These are phyloP conservation scores for Drosophila neocordata DNA, from an alignment of 1,140 invertebrate genomes.

Conservation along the genomic window DNA sequence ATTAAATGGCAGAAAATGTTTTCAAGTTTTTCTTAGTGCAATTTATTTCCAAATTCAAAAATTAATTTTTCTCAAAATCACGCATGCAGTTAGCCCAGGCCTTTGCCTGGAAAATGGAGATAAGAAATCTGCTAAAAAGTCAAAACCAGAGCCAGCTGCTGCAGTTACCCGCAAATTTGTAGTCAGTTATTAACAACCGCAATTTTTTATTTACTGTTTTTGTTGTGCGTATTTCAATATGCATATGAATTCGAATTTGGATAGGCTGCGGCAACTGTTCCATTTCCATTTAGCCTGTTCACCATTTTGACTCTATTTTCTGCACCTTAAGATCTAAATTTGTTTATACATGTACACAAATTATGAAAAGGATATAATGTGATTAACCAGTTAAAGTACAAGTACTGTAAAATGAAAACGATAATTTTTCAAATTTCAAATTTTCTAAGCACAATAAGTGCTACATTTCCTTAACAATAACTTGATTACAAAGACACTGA, in stretches of 20 bases:
- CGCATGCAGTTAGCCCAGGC: conserved; percentile 56
- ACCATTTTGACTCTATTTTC: conserved; percentile 50
- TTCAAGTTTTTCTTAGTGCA: neutral
- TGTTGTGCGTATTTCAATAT: conserved; percentile 30
- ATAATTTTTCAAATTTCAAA: no score
- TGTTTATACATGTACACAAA: conserved; percentile 12
- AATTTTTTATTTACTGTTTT: conserved; percentile 60
- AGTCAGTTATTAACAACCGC: conserved; percentile 70
- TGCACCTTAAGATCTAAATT: conserved; percentile 60
- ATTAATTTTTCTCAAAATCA: conserved; percentile 67
- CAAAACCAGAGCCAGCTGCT: conserved; percentile 43
- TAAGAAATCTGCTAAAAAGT: conserved; percentile 71
- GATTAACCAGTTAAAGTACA: no score
- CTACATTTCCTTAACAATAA: no score
- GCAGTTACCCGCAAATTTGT: conserved; percentile 54
- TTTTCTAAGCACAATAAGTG: no score
- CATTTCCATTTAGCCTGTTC: conserved; percentile 42
- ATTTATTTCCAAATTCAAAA: conserved; percentile 54
- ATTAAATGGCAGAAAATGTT: conserved; percentile 46
- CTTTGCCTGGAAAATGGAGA: conserved; percentile 27
- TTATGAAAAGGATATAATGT: no score
- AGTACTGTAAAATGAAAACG: no score
- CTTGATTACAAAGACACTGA: neutral
- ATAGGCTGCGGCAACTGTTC: conserved; percentile 36
- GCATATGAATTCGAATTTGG: neutral